Evolutionary conservation across 2,888 invertebrate genomes (phyloP), one percentile per base, ranked within the genome.

Genomic region (Macrosoma leucophasiata): DNA sequence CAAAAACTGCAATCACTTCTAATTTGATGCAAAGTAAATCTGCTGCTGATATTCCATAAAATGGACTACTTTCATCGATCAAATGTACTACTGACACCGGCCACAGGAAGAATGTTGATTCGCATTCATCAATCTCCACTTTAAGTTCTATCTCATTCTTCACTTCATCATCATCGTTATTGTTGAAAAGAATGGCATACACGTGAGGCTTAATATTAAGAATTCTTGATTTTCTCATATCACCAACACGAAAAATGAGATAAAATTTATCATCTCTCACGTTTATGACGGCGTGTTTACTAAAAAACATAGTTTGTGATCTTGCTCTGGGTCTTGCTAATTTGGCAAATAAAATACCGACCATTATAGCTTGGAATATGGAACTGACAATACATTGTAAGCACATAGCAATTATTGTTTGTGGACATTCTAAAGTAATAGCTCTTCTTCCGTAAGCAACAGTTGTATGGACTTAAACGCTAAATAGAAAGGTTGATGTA

Each of bases 41-140:
- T 23, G 94, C 91, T 0, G 96, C 96, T 1, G 95, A 93, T 73
- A 97, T 88, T 48, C 90, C 88, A 76, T 92, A 98, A 14, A 99
- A 88, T 0, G 98, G 98, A 51, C 96, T 96, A 0, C 79, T 75
- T 35, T 87, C 88, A 64, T 96, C 92, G 52, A 99, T 98, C 40
- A 88, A 88, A 66, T 99, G 98, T 10, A 95, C 92, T 14, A 97
- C 91, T 4, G 95, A 93, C 65, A 96, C 90, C 0, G 98, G 98
- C 98, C 98, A 98, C 40, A 98, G 92, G 62, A 98, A 94, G 78
- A 99, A 97, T 3, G 97, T 85, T 5, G 95, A 92, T 44, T 93
- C 91, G 52, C 95, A 94, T 13, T 93, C 94, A 58, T 96, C 95
- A n/a, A 91, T 88, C 48, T 88, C 87, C 1, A 91, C 86, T 34